phyloP scores from a whole-genome alignment of 2,113 vertebrate species.

The Nannobrachium achirus region DNA sequence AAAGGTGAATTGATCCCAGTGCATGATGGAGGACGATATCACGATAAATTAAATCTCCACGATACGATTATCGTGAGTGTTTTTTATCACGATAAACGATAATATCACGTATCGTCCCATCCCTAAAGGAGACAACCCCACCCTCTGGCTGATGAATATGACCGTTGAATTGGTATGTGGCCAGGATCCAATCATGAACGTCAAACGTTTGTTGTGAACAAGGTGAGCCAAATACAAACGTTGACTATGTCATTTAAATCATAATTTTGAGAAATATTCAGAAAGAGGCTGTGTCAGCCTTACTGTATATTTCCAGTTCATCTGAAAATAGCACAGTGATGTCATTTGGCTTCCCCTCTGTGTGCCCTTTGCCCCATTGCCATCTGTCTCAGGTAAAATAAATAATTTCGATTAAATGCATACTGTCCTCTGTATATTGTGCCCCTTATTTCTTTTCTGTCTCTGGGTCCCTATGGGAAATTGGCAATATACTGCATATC shows the following conservation, averaged over 20 bases:
- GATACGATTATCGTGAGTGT: too few species aligned
- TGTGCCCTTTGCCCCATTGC: constrained; percentile 58
- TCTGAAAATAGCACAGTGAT: constrained; percentile 73
- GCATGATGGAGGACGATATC: too few species aligned
- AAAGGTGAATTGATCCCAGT: too few species aligned
- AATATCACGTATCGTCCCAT: too few species aligned
- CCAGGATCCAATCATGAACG: constrained; percentile 30
- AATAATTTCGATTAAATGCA: background rate
- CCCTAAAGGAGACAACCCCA: constrained; percentile 41
- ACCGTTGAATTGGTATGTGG: constrained; percentile 52
- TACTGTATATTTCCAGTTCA: constrained; percentile 21
- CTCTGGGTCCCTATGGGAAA: too few species aligned
- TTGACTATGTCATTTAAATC: background rate
- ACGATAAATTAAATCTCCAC: too few species aligned
- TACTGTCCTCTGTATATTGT: too few species aligned
- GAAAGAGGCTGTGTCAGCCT: constrained; percentile 10
- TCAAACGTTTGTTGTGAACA: background rate
- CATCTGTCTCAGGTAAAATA: constrained; percentile 68
- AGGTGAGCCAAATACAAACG: background rate
- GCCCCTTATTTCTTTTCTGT: too few species aligned
- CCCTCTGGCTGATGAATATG: constrained; percentile 22
- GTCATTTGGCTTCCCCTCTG: constrained; percentile 68
- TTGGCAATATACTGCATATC: too few species aligned
- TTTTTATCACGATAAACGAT: too few species aligned
- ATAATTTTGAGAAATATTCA: background rate